Evolutionary conservation across 2,113 vertebrate genomes (phyloP).

Genomic region (Scopus umbretta): DNA sequence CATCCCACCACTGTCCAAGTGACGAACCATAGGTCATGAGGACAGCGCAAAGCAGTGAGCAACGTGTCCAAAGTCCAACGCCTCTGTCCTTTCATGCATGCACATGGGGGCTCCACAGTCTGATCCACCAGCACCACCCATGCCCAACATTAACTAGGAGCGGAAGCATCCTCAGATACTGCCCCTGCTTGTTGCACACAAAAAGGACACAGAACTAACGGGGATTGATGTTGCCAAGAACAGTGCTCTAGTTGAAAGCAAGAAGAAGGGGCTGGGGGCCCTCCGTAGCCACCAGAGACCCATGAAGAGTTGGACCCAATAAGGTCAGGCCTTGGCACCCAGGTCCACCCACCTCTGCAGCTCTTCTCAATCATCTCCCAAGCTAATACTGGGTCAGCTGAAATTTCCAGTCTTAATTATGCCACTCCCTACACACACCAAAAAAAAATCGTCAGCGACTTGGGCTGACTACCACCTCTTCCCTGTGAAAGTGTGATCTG

Average conservation of each 20-base stretch:
- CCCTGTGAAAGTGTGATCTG: background rate
- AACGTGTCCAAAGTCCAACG: rapidly evolving
- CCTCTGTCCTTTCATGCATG: background rate
- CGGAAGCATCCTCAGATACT: background rate
- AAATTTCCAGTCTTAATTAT: background rate
- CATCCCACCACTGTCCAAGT: background rate
- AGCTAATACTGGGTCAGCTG: background rate
- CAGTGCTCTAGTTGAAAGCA: background rate
- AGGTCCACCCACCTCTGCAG: background rate
- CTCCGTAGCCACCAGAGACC: background rate
- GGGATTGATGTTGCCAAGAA: background rate
- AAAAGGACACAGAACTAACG: background rate
- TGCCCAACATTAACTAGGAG: background rate
- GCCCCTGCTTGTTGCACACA: background rate
- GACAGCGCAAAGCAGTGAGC: background rate
- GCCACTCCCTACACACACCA: rapidly evolving
- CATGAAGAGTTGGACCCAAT: background rate
- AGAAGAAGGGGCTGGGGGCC: background rate
- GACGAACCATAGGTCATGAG: background rate
- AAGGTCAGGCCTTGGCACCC: background rate
- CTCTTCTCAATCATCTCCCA: background rate
- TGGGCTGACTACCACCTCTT: background rate
- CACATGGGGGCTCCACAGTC: background rate
- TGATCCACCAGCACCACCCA: background rate
- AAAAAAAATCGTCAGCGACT: background rate